Evolutionary conservation across 2,797 vertebrate species (phyloP), one percentile per base, ranked within the genome.

Genomic region (Poecilia gillii): DNA sequence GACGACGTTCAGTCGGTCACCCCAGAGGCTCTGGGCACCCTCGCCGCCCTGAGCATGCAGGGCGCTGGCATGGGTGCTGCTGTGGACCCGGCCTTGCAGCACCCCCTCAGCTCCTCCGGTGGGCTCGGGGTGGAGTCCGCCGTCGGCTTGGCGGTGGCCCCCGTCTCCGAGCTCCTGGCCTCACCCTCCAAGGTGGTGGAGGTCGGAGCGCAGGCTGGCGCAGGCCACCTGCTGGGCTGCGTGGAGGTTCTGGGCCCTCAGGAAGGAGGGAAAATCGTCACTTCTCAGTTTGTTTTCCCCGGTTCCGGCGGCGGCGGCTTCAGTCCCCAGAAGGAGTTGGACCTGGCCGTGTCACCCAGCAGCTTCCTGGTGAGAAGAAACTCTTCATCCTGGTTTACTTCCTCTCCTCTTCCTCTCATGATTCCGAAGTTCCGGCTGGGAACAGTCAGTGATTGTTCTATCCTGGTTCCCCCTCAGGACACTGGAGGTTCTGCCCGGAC

Each of bases 401-500:
- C 12, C 13, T 59, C 6, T 1, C n/a, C 7, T 7, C 14, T 18
- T 9, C 16, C 16, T 39, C 36, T 66, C 36, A 39, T 9, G 1
- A 66, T 39, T 36, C 18, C 4, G 33, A 39, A 9, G 5, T 41
- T 36, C 16, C 0, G 6, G 18, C 23, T 23, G 8, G 36, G 39
- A 41, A 41, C 36, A 12, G 4, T 25, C 7, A n/a, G 5, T 6
- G 6, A 46, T 9, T 66, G 3, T 14, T 74, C 7, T 7, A 28
- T 74, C n/a, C 53, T 33, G 31, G 45, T 3, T 20, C 0, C 13
- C 14, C 6, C 68, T 3, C 79, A 99, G 98, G 98, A 98, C 84
- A 97, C 97, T 81, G 95, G 97, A 78, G 98, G 98, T 75, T 99
- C 98, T 73, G 98, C 98, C 0, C 96, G 98, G 92, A 99, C 98